phyloP scores from a whole-genome alignment of 2,797 vertebrate species.

The Halcyon chelicuti region DNA sequence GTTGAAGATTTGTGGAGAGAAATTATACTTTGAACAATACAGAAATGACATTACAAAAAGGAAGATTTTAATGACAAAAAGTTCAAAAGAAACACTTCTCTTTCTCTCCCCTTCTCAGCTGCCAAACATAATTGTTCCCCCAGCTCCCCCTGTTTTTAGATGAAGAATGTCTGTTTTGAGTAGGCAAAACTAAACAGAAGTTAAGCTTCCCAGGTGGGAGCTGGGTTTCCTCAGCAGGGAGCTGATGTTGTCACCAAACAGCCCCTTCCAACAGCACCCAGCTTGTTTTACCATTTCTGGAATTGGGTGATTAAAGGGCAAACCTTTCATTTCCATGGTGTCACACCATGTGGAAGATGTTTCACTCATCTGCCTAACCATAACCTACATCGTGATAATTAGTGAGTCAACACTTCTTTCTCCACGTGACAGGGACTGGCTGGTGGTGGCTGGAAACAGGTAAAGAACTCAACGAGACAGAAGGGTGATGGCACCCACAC shows the following conservation, averaged over 20 bases:
- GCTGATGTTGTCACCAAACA: rapidly evolving
- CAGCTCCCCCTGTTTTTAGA: background rate
- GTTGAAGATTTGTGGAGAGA: background rate
- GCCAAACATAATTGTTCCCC: rapidly evolving
- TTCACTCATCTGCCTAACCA: conserved; percentile 48
- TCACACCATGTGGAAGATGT: background rate
- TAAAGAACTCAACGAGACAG: background rate
- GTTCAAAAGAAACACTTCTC: background rate
- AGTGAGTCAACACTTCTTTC: conserved; percentile 56
- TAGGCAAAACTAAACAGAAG: background rate
- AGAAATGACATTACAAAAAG: background rate
- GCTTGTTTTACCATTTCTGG: background rate
- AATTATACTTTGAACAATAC: background rate
- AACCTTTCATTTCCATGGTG: background rate
- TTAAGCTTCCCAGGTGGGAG: background rate
- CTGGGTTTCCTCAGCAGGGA: background rate
- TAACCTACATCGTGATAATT: conserved; percentile 1
- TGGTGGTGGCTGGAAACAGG: background rate
- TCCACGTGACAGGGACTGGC: background rate
- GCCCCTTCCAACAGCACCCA: rapidly evolving
- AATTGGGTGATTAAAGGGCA: background rate
- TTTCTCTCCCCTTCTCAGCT: background rate
- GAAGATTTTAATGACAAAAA: background rate
- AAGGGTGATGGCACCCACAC: background rate
- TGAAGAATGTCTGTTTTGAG: background rate